Percentiles rank a stretch among this genome's conserved stretches.
Evolutionary conservation across 2,888 invertebrate species (phyloP).

Genomic region (Agonopterix alstromeriana): DNA sequence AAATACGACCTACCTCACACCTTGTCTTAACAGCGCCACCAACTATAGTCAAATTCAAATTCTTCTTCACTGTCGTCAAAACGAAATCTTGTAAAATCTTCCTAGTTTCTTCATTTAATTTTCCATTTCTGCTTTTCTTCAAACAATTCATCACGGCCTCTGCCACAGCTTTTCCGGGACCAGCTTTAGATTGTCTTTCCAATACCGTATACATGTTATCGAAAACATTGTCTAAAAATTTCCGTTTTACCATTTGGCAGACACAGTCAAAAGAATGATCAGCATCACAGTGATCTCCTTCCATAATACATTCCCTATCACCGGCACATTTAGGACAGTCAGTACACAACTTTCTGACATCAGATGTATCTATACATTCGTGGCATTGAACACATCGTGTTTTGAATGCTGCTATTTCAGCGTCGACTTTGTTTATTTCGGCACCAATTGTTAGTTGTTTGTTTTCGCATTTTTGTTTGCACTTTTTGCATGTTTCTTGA

Average conservation of each 20-base stretch:
- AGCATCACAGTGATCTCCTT: constrained; percentile 31
- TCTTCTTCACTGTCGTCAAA: constrained; percentile 46
- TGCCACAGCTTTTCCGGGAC: constrained; percentile 43
- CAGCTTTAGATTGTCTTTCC: constrained; percentile 24
- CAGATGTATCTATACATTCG: constrained; percentile 41
- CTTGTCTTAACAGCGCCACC: constrained; percentile 67
- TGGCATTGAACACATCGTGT: constrained; percentile 44
- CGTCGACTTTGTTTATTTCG: constrained; percentile 36
- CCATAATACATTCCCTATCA: constrained; percentile 37
- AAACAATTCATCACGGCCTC: constrained; percentile 42
- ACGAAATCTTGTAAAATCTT: constrained; percentile 52
- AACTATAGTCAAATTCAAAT: constrained; percentile 58
- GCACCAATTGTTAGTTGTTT: constrained; percentile 33
- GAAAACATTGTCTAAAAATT: constrained; percentile 59
- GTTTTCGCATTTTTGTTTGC: constrained; percentile 44
- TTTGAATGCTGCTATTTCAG: constrained; percentile 32
- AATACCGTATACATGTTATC: constrained; percentile 63
- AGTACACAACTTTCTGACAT: constrained; percentile 41
- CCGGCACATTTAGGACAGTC: constrained; percentile 54
- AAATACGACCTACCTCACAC: constrained; percentile 44
- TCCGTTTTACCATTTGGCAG: constrained; percentile 49
- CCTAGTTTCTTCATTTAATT: constrained; percentile 43
- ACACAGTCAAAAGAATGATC: constrained; percentile 47
- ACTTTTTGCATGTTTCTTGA: constrained; percentile 33
- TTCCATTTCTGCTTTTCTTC: constrained; percentile 53